Base-by-base conservation (phyloP, 2,797 vertebrate species). In the Enteromius viviparus region DNA sequence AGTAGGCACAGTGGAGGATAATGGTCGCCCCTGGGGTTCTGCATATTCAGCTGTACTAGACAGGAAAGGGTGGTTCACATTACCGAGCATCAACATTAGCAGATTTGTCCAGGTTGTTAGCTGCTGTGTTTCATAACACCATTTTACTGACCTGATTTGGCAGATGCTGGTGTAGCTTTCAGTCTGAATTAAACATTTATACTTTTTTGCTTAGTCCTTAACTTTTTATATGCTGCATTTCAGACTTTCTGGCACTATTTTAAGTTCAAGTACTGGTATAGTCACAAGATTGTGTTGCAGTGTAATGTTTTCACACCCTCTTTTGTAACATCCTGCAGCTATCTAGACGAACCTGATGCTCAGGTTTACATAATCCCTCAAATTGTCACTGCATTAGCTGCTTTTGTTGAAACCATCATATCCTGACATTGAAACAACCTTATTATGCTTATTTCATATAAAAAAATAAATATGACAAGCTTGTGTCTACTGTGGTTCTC, bases 301-400 rank as follows among this genome's bases (percentile, higher is more conserved):
- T 55, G 17, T 19, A 14, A 14, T 40, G 58, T 21, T 40, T 76
- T 82, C 80, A 82, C 60, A 82, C 47, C 71, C 47, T 66, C 32
- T 75, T 82, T 76, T 76, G 80, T 82, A 55, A 53, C 40, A 82
- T 76, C 55, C 34, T 42, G 23, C 49, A 40, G 70, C 58, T 51
- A 74, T 51, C 69, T 37, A 74, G 80, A 82, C 1, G 0, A 82
- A 76, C 71, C 80, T 75, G 80, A 66, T 1, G 6, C 29, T 76
- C 71, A 49, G 34, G 64, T 58, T 42, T 51, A 68, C 17, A n/a
- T 19, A 76, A 68, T 82, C 45, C 70, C 32, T 82, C 29, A 55
- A 53, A 66, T 29, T 75, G 34, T 66, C 4, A 3, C 32, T 37
- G 69, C 14, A 45, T 62, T 60, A 17, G 45, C 68, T 60, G 69